These are phyloP conservation scores for Troilus luridus DNA, from an alignment of 2,888 invertebrate species.

Conservation along the genomic window DNA sequence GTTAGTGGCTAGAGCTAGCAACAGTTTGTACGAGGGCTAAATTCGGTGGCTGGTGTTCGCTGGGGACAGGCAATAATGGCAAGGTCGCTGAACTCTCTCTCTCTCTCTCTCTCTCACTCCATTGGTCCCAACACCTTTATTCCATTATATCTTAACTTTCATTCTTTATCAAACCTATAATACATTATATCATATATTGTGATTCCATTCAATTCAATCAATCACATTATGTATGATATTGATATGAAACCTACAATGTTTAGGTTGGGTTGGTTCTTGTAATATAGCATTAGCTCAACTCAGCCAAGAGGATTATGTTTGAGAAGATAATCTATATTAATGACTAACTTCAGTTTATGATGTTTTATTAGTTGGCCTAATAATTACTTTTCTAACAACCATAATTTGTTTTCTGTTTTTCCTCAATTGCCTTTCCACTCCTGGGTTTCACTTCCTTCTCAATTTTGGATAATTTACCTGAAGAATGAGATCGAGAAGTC, in stretches of 20 bases:
- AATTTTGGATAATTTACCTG: too few species aligned
- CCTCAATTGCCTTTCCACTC: background rate
- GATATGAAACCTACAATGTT: background rate
- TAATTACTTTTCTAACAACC: too few species aligned
- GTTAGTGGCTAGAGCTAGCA: background rate
- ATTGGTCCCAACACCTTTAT: background rate
- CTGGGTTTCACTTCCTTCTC: background rate
- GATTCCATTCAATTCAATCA: background rate
- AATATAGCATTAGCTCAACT: background rate
- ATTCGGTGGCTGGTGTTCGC: slow-evolving; percentile 29
- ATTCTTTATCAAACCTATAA: background rate
- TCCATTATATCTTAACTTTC: background rate
- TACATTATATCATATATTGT: background rate
- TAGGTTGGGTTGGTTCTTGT: background rate
- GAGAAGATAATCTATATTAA: too few species aligned
- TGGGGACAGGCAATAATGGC: slow-evolving; percentile 19
- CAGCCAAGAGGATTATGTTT: background rate
- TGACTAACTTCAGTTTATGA: too few species aligned
- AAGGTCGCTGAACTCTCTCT: slow-evolving; percentile 20
- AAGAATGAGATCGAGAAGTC: too few species aligned
- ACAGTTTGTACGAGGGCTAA: background rate
- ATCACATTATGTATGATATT: background rate
- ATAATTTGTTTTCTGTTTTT: background rate
- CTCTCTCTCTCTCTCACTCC: too few species aligned
- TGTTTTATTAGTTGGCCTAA: too few species aligned